Evolutionary conservation across 2,113 vertebrate genomes (phyloP).

Genomic region (Beaufortia kweichowensis): DNA sequence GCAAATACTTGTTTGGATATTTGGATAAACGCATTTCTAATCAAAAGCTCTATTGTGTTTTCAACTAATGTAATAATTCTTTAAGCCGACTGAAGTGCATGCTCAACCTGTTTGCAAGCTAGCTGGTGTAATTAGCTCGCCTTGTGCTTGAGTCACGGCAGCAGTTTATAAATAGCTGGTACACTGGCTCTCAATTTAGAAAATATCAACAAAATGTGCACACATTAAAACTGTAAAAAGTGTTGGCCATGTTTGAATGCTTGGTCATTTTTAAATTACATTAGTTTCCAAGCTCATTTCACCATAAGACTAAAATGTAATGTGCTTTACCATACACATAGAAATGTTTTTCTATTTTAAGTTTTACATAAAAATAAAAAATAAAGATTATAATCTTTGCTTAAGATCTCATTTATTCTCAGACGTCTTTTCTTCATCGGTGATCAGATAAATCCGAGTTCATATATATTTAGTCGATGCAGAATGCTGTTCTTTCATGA

Average conservation of each 20-base stretch:
- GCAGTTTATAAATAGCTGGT: conserved; percentile 12
- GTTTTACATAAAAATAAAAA: too few species aligned
- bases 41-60: conserved; percentile 10
- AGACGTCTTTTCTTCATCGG: too few species aligned
- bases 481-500: neutral
- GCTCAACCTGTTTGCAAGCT: conserved; percentile 24
- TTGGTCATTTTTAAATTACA: neutral
- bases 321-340: too few species aligned
- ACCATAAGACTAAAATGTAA: neutral
- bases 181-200: neutral
- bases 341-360: too few species aligned
- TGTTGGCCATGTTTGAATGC: neutral
- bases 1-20: conserved; percentile 14
- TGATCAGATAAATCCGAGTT: too few species aligned
- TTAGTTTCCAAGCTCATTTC: neutral
- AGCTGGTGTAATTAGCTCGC: conserved; percentile 9
- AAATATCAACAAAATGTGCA: neutral
- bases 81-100: conserved; percentile 26
- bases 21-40: conserved; percentile 20
- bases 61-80: conserved; percentile 15
- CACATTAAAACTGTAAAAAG: neutral
- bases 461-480: too few species aligned
- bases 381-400: too few species aligned
- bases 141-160: conserved; percentile 6
- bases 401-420: too few species aligned